phyloP scores from a whole-genome alignment of 2,888 invertebrate genomes.

The Euzetes globulus region DNA sequence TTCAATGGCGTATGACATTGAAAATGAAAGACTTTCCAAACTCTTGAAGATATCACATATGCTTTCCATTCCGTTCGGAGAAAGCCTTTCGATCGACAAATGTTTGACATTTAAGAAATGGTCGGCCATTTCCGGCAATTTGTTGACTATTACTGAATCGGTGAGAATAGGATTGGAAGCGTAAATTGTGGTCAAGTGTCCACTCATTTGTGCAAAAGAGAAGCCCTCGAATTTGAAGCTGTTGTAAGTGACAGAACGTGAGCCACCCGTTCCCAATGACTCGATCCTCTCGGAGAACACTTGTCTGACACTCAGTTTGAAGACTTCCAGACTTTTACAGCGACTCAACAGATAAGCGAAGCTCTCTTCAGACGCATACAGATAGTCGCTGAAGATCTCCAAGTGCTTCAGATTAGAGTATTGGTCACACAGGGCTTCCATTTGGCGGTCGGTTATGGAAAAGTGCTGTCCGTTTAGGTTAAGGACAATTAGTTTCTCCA shows the following conservation, averaged over 20 bases:
- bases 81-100: too few relatives aligned
- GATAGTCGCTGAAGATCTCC: not conserved
- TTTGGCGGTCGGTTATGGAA: not conserved
- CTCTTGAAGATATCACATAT: not conserved
- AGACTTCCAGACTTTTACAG: not conserved
- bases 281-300: not conserved
- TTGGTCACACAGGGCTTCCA: not conserved
- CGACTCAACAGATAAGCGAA: not conserved
- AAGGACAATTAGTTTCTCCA: not conserved
- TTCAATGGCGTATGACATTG: not conserved
- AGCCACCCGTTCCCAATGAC: not conserved
- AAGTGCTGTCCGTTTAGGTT: not conserved
- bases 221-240: not conserved
- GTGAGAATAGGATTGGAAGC: not conserved
- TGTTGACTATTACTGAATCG: not conserved
- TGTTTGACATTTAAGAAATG: not conserved
- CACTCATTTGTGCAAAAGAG: not conserved
- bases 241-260: not conserved
- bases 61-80: not conserved
- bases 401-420: not conserved
- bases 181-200: not conserved
- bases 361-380: not conserved
- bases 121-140: too few relatives aligned
- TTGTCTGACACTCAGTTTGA: not conserved
- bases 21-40: not conserved